These are phyloP conservation scores for Andrena fulva DNA, from an alignment of 2,888 invertebrate species.

Conservation along the genomic window DNA sequence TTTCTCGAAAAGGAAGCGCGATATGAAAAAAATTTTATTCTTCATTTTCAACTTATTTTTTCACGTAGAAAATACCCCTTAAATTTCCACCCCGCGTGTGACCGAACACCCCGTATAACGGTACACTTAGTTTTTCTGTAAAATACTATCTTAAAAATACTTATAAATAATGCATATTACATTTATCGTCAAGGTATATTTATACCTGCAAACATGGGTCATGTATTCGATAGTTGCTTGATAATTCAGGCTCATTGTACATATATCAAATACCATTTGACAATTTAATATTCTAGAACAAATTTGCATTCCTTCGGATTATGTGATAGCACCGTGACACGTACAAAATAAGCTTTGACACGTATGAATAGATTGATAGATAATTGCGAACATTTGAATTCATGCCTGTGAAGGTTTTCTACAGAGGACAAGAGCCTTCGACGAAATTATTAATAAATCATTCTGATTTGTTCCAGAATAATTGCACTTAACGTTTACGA, in stretches of 20 bases:
- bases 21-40: no score
- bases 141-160: constrained; percentile 40
- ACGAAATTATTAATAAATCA: constrained; percentile 21
- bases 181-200: constrained; percentile 29
- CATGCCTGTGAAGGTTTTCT: constrained; percentile 25
- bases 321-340: constrained; percentile 71
- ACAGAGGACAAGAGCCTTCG: constrained; percentile 9
- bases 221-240: constrained; percentile 43
- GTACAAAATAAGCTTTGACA: constrained; percentile 70
- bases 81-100: no score
- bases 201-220: constrained; percentile 41
- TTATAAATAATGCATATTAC: constrained; percentile 33
- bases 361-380: constrained; percentile 58
- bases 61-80: no score
- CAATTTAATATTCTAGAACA: constrained; percentile 52
- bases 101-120: constrained; percentile 2
- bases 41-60: no score
- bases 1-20: no score
- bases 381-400: constrained; percentile 32
- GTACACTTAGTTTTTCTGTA: constrained; percentile 55
- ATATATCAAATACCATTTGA: constrained; percentile 55
- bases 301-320: constrained; percentile 67
- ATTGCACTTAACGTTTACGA: constrained; percentile 41
- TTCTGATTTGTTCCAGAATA: constrained; percentile 28
- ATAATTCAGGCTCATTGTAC: constrained; percentile 60